Base-by-base conservation (phyloP, 2,113 vertebrate species). In the Callionymus lyra region DNA sequence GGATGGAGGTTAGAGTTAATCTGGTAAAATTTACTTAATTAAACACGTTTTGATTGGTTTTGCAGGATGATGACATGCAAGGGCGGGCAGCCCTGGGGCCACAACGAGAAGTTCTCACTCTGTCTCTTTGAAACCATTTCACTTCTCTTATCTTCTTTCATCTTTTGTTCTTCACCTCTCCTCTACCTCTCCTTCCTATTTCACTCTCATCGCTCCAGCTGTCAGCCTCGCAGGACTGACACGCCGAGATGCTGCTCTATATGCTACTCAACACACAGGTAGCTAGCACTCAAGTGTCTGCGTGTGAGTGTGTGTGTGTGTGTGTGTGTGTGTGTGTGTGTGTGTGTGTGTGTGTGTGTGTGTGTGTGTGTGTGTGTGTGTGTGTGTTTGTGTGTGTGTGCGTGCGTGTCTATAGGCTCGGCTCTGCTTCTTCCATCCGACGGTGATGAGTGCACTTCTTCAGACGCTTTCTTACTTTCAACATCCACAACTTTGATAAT, bases 401-500 rank as follows among this genome's bases (percentile, higher is more conserved):
- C 34, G 15, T 51, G 56, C 56, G 61, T 52, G 57, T 46, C 35
- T 52, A 19, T 48, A 33, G 31, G 57, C 31, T 51, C 37, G 36
- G 47, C 52, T 35, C 34, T 36, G 58, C 55, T 67, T 65, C 52
- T 38, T 65, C 65, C 61, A 72, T 72, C 66, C 66, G 54, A 65
- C 37, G 34, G 62, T 58, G 67, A 69, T 52, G 60, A 71, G 67
- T 41, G 56, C 53, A 57, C 16, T 65, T 68, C 68, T 78, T 74
- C 59, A 67, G 66, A 72, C 44, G 57, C 71, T 70, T 76, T 62
- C 73, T 71, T 72, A 72, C 68, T 70, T 63, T 54, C 63, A 45
- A 51, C 50, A 52, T 72, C 70, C 72, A 72, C 48, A 72, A 71
- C 55, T 68, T 64, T 65, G 51, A 68, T 71, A 76, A 81, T 72